Evolutionary conservation across 2,113 vertebrate species (phyloP).

Genomic region (Thinocorus orbignyianus): DNA sequence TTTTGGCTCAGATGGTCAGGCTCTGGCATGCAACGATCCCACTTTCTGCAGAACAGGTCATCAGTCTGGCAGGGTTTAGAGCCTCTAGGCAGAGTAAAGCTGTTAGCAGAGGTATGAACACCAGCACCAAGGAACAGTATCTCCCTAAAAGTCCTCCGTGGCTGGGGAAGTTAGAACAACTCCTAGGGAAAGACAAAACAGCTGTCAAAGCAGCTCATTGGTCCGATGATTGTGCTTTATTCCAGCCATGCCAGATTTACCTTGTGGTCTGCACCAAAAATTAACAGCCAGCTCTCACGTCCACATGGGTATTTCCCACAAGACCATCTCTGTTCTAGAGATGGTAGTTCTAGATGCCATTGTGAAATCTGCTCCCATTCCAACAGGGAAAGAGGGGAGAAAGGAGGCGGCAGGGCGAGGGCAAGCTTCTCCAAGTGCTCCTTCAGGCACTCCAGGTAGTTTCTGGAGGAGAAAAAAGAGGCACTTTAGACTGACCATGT

Average conservation of each 20-base stretch:
- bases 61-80: background rate
- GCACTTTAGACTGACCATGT: background rate
- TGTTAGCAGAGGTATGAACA: background rate
- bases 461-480: background rate
- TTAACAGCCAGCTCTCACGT: background rate
- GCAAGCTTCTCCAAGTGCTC: background rate
- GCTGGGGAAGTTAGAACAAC: background rate
- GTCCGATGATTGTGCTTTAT: background rate
- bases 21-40: background rate
- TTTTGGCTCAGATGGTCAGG: background rate
- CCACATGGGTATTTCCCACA: background rate
- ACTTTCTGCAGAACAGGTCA: background rate
- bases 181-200: background rate
- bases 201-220: background rate
- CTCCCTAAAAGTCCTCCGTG: background rate
- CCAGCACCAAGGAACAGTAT: background rate
- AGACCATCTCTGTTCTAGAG: background rate
- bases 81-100: background rate
- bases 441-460: background rate
- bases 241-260: background rate
- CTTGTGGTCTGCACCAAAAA: background rate
- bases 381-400: background rate
- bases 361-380: background rate
- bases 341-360: background rate
- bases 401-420: background rate